Evolutionary conservation across 2,888 invertebrate genomes (phyloP).

Genomic region (Chloroclystis v-ata): DNA sequence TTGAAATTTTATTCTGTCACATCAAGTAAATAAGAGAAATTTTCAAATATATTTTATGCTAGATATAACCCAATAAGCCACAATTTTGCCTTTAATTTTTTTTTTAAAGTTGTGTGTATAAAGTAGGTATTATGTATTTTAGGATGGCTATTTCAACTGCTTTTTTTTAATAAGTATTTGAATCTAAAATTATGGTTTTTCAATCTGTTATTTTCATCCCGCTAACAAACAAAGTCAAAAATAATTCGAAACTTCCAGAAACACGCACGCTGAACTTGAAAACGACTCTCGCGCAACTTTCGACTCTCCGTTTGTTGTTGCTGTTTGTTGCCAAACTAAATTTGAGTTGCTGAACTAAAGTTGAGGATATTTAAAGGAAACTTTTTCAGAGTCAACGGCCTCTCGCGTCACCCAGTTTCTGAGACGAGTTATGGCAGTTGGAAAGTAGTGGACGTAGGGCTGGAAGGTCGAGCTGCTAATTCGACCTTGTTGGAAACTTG

Average conservation of each 20-base stretch:
- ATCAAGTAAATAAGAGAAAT: too few species aligned
- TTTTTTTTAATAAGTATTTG: too few species aligned
- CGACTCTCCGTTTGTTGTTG: slow-evolving; percentile 74
- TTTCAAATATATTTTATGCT: too few species aligned
- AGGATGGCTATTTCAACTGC: too few species aligned
- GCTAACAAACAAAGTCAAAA: background rate
- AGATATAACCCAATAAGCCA: too few species aligned
- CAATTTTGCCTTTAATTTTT: too few species aligned
- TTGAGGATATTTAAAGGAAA: slow-evolving; percentile 78
- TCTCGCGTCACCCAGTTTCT: slow-evolving; percentile 77
- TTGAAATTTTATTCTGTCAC: too few species aligned
- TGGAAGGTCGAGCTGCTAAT: slow-evolving; percentile 75
- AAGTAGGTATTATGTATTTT: too few species aligned
- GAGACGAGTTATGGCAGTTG: slow-evolving; percentile 78
- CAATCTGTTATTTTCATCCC: too few species aligned
- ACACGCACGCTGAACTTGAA: slow-evolving; percentile 63
- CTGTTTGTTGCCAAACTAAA: slow-evolving; percentile 76
- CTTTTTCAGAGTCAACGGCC: slow-evolving; percentile 78
- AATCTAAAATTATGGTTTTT: too few species aligned
- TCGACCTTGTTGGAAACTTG: slow-evolving; percentile 73
- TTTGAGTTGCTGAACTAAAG: slow-evolving; percentile 77
- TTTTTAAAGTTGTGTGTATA: too few species aligned
- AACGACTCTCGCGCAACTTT: slow-evolving; percentile 76
- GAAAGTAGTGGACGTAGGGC: slow-evolving; percentile 71
- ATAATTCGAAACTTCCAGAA: slow-evolving; percentile 11